Percentiles rank a stretch among this genome's conserved stretches.
phyloP scores from a whole-genome alignment of 2,113 vertebrate species.

The Gobius niger region DNA sequence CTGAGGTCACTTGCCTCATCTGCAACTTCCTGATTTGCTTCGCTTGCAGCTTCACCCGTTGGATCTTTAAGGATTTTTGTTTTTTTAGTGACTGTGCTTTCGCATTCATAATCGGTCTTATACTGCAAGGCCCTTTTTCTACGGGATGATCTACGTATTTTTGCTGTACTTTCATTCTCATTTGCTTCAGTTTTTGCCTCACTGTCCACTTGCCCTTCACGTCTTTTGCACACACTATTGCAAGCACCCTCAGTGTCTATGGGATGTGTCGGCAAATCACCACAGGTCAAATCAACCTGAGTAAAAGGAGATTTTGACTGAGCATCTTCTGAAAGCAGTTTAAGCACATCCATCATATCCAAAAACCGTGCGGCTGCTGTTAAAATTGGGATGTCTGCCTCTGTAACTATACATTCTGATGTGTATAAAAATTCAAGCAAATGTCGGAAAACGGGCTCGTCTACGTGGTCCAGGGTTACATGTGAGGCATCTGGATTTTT shows the following conservation, averaged over 20 bases:
- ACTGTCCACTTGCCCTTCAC: constrained; percentile 77
- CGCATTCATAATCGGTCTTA: constrained; percentile 70
- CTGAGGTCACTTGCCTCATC: constrained; percentile 62
- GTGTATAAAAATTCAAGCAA: constrained; percentile 94
- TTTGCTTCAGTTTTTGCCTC: constrained; percentile 65
- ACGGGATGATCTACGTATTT: constrained; percentile 79
- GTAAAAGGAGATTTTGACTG: constrained; percentile 47
- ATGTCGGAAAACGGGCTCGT: constrained; percentile 87
- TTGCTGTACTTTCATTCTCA: constrained; percentile 7
- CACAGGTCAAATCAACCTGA: constrained; percentile 48
- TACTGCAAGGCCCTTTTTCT: constrained; percentile 85
- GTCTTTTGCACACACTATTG: constrained; percentile 74
- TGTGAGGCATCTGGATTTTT: constrained; percentile 84
- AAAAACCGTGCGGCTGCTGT: constrained; percentile 91
- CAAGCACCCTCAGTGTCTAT: constrained; percentile 23
- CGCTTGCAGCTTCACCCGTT: constrained; percentile 16
- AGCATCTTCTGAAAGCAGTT: constrained; percentile 81
- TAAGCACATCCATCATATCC: constrained; percentile 94
- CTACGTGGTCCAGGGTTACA: constrained; percentile 90
- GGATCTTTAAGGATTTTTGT: constrained; percentile 11
- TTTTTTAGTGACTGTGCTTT: constrained; percentile 32
- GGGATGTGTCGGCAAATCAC: constrained; percentile 28
- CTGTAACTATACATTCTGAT: constrained; percentile 86
- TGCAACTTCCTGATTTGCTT: neutral
- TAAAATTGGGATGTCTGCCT: constrained; percentile 84